Evolutionary conservation across 2,888 invertebrate genomes (phyloP).

Genomic region (Dicyrtomina minuta): DNA sequence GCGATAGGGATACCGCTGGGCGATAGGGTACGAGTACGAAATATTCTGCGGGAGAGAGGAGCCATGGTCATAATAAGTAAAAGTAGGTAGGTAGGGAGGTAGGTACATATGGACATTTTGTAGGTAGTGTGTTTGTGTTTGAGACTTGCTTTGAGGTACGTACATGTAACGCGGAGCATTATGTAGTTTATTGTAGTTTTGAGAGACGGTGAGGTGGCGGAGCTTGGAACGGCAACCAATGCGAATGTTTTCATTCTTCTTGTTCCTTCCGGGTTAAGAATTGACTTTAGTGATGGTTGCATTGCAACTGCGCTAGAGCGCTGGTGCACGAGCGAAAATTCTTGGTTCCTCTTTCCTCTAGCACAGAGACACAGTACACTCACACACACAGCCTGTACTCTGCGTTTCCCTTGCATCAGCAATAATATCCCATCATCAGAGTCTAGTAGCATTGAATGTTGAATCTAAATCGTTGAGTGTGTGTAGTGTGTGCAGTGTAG

Average conservation of each 20-base stretch:
- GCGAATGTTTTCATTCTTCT: conserved; percentile 30
- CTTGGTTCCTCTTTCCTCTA: conserved; percentile 14
- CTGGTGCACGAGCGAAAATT: conserved; percentile 27
- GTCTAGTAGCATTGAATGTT: too few species aligned
- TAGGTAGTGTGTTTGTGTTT: too few species aligned
- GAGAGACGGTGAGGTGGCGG: conserved; percentile 14
- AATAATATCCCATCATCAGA: too few species aligned
- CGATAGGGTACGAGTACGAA: too few species aligned
- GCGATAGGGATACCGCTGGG: too few species aligned
- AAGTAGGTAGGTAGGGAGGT: too few species aligned
- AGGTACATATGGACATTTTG: too few species aligned
- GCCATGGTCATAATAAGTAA: too few species aligned
- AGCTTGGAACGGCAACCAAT: conserved; percentile 26
- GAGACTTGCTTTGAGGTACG: not conserved
- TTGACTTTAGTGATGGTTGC: conserved; percentile 24
- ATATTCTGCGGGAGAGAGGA: too few species aligned
- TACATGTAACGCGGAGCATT: too few species aligned
- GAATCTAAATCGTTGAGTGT: not conserved
- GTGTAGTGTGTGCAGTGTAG: not conserved
- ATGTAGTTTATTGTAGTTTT: conserved; percentile 9
- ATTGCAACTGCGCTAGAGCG: conserved; percentile 26
- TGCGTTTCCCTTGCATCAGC: not conserved
- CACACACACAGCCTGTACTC: not conserved
- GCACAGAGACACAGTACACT: conserved; percentile 11
- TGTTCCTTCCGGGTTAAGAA: conserved; percentile 33